Evolutionary conservation across 2,797 vertebrate genomes (phyloP).

Genomic region (Xerus rutilus): DNA sequence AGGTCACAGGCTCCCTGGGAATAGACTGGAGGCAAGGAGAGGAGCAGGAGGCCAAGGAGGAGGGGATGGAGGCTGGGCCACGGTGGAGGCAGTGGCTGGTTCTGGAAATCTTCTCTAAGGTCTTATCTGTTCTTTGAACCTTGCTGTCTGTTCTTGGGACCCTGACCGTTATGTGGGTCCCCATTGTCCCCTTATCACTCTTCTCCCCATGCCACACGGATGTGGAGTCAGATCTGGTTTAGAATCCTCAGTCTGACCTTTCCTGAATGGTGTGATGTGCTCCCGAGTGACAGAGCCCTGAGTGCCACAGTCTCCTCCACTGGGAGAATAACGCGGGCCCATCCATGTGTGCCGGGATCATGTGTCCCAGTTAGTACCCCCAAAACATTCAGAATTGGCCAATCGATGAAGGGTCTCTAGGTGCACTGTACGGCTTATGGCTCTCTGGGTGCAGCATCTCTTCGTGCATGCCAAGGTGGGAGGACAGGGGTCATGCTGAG

Average conservation of each 20-base stretch:
- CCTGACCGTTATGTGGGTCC: not conserved
- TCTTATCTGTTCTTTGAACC: not conserved
- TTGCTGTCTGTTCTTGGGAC: not conserved
- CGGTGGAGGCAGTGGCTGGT: not conserved
- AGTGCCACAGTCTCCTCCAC: not conserved
- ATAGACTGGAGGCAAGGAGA: fast-evolving
- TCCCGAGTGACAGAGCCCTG: not conserved
- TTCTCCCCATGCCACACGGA: fast-evolving
- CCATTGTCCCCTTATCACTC: not conserved
- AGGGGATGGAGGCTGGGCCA: not conserved
- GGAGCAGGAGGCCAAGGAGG: not conserved
- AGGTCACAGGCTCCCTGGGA: not conserved
- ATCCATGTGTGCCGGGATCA: fast-evolving
- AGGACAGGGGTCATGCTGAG: not conserved
- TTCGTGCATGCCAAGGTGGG: not conserved
- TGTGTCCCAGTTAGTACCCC: too few relatives aligned
- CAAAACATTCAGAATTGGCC: too few relatives aligned
- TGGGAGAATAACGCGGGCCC: too few relatives aligned
- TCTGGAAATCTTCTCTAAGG: not conserved
- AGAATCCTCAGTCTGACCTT: not conserved
- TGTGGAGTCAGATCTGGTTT: not conserved
- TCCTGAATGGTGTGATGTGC: not conserved
- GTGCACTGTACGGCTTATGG: not conserved
- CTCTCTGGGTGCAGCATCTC: not conserved
- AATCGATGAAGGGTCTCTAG: too few relatives aligned